phyloP scores from a whole-genome alignment of 2,113 vertebrate species.

The Phalacrocorax brasilianus region DNA sequence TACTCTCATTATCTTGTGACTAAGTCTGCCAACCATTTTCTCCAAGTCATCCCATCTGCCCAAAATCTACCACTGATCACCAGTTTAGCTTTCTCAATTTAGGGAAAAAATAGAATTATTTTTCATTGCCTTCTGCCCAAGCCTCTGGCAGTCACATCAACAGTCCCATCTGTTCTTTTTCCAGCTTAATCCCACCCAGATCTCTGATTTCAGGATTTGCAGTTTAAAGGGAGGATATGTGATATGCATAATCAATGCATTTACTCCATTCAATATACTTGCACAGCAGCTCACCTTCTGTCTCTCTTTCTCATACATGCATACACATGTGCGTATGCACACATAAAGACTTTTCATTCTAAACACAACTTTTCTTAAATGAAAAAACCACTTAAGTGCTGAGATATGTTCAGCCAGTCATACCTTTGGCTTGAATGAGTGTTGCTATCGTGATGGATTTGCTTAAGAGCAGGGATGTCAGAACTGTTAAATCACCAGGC shows the following conservation, averaged over 20 bases:
- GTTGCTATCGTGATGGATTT: neutral
- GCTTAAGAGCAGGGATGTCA: conserved; percentile 36
- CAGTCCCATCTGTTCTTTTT: conserved; percentile 75
- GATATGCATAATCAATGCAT: conserved; percentile 15
- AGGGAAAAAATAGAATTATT: conserved; percentile 55
- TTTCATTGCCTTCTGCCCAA: conserved; percentile 68
- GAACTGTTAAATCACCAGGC: conserved; percentile 28
- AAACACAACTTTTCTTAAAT: neutral
- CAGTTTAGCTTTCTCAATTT: conserved; percentile 61
- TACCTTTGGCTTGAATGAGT: neutral
- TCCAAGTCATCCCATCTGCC: conserved; percentile 66
- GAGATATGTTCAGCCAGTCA: neutral
- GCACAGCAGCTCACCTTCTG: neutral
- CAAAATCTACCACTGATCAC: conserved; percentile 52
- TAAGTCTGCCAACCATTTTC: conserved; percentile 28
- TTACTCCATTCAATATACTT: neutral
- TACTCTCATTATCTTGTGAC: conserved; percentile 26
- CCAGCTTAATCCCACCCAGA: conserved; percentile 70
- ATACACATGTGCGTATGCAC: neutral
- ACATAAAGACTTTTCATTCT: neutral
- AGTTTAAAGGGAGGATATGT: conserved; percentile 45
- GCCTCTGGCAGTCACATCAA: conserved; percentile 69
- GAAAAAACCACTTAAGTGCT: neutral
- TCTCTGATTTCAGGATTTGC: conserved; percentile 68
- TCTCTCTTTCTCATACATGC: neutral